phyloP scores from a whole-genome alignment of 2,888 invertebrate species.

The Dilophus febrilis region DNA sequence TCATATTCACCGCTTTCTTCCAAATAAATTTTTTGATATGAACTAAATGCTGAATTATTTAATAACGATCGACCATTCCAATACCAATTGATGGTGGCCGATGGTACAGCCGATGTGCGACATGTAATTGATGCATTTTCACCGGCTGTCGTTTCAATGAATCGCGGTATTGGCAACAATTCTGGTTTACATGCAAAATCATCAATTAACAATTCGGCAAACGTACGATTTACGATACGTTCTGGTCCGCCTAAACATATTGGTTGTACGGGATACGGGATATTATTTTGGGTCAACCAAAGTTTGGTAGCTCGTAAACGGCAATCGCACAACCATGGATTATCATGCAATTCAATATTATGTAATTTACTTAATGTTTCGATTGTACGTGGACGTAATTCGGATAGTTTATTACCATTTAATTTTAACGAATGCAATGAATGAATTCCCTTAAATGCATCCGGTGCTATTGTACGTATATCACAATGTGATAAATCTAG shows the following conservation, averaged over 20 bases:
- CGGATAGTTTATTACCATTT: slow-evolving; percentile 62
- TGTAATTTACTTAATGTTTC: slow-evolving; percentile 56
- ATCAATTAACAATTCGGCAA: slow-evolving; percentile 58
- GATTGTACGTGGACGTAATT: slow-evolving; percentile 52
- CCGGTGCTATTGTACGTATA: slow-evolving; percentile 57
- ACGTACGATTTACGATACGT: slow-evolving; percentile 50
- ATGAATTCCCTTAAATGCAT: slow-evolving; percentile 60
- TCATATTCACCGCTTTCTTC: slow-evolving; percentile 60
- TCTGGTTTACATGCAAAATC: slow-evolving; percentile 79
- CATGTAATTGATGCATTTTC: slow-evolving; percentile 76
- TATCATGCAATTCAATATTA: slow-evolving; percentile 68
- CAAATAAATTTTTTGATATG: slow-evolving; percentile 58
- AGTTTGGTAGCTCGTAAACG: slow-evolving; percentile 61
- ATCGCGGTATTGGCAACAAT: slow-evolving; percentile 54
- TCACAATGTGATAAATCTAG: slow-evolving; percentile 71
- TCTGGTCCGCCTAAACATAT: slow-evolving; percentile 55
- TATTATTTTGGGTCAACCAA: slow-evolving; percentile 63
- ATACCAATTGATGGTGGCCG: slow-evolving; percentile 70
- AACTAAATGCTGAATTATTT: slow-evolving; percentile 63
- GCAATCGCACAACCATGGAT: slow-evolving; percentile 82
- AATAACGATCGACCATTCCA: slow-evolving; percentile 63
- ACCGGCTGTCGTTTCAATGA: slow-evolving; percentile 61
- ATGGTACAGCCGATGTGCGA: slow-evolving; percentile 62
- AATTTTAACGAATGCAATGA: slow-evolving; percentile 62
- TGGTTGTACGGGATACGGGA: slow-evolving; percentile 61